Base-by-base conservation (phyloP, 2,797 vertebrate species). In the Sebastolobus alascanus region DNA sequence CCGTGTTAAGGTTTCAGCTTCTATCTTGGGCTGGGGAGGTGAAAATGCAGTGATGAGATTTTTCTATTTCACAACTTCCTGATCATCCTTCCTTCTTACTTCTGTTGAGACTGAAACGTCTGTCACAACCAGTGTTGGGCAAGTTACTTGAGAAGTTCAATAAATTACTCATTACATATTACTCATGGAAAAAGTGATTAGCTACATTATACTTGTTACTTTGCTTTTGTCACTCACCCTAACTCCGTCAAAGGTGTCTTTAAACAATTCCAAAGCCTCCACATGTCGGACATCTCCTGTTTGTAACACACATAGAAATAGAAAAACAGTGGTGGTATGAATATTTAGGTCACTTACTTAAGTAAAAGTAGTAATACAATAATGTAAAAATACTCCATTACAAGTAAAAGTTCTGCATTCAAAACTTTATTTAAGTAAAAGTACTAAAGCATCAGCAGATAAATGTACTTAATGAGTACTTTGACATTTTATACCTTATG, bases 1-100 rank as follows among this genome's bases (percentile, higher is more conserved):
- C 78, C 14, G 1, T 40, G 22, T 20, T 22, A 58, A 58, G 35
- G 60, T 72, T 63, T 72, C 73, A 75, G 74, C 60, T 58, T 85
- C 64, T 58, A 16, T 84, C 65, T 73, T 5, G 35, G 33, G 25
- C 71, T 52, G 52, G 10, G 64, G 60, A 70, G 61, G 14, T 80
- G 31, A 76, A 73, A 71, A 79, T 67, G 22, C 13, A 25, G 54
- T 54, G 60, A 74, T 1, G 2, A 38, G 67, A 65, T 29, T 43
- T 52, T 64, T 68, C 25, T 68, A 18, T 74, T 79, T 72, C 35
- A 13, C 60, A 79, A 65, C 68, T 65, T 31, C 40, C 8, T 25
- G 55, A 54, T 68, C 27, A 33, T 40, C 6, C 25, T 4, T 72
- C 13, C 37, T 67, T 77, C 50, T 40, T n/a, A 37, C 7, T 3